Evolutionary conservation across 2,888 invertebrate genomes (phyloP).

Genomic region (Stenodera caucasica): DNA sequence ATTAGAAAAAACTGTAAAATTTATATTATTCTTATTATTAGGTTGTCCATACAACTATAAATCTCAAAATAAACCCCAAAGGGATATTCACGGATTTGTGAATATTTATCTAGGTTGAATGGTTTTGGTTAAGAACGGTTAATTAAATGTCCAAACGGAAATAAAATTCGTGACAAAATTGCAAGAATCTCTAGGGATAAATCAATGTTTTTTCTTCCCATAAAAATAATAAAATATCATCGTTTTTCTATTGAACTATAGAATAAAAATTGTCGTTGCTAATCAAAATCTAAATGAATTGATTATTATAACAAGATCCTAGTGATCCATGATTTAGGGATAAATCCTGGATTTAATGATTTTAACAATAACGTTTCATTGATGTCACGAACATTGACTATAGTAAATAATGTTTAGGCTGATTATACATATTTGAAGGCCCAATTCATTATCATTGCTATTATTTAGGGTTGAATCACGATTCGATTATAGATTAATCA

Average conservation of each 20-base stretch:
- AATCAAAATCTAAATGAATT: too few relatives aligned
- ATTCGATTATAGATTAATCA: conserved; percentile 21
- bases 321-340: background rate
- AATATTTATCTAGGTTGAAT: conserved; percentile 21
- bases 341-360: conserved; percentile 3
- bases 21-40: too few relatives aligned
- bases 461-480: conserved; percentile 16
- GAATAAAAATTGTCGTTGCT: too few relatives aligned
- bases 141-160: conserved; percentile 27
- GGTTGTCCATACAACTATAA: too few relatives aligned
- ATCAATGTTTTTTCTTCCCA: background rate
- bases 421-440: conserved; percentile 11
- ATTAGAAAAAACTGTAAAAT: too few relatives aligned
- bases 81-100: conserved; percentile 22
- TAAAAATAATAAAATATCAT: too few relatives aligned
- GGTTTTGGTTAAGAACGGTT: conserved; percentile 23
- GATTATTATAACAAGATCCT: too few relatives aligned
- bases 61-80: too few relatives aligned
- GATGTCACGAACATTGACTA: conserved; percentile 15
- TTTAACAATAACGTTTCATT: conserved; percentile 5
- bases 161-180: conserved; percentile 26
- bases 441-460: conserved; percentile 23
- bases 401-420: conserved; percentile 20
- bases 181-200: background rate
- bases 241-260: too few relatives aligned